Percentiles rank a stretch among this genome's conserved stretches.
Evolutionary conservation across 2,888 invertebrate species (phyloP).

Genomic region (Eurytoma adleriae): DNA sequence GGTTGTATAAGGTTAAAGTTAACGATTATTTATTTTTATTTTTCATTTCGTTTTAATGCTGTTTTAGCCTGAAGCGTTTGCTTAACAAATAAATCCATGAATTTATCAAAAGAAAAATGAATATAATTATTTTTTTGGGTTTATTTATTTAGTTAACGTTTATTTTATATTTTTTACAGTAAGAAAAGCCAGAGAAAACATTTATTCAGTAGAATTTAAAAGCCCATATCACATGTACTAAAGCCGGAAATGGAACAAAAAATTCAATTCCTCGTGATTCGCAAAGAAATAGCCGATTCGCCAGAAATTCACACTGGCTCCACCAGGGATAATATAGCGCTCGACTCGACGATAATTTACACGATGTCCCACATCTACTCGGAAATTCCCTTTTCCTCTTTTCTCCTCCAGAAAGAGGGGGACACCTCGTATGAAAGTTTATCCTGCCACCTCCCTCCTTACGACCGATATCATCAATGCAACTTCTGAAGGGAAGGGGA

Average conservation of each 20-base stretch:
- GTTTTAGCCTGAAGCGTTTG: too few relatives aligned
- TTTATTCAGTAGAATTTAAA: background rate
- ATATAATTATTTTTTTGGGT: too few relatives aligned
- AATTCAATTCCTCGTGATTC: constrained; percentile 30
- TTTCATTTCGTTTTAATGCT: too few relatives aligned
- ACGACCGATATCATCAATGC: constrained; percentile 25
- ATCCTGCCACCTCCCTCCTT: background rate
- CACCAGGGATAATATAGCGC: constrained; percentile 18
- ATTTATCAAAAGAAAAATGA: too few relatives aligned
- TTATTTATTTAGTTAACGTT: too few relatives aligned
- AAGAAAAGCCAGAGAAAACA: background rate
- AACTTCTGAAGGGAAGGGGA: background rate
- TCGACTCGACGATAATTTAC: constrained; percentile 33
- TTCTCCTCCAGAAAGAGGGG: background rate
- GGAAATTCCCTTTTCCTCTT: constrained; percentile 23
- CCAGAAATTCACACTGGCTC: constrained; percentile 9
- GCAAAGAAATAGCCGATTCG: constrained; percentile 34
- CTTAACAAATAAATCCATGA: too few relatives aligned
- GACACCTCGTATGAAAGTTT: constrained; percentile 26
- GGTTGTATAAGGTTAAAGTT: too few relatives aligned
- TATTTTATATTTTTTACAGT: too few relatives aligned
- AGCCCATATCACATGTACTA: background rate
- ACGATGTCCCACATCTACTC: constrained; percentile 33
- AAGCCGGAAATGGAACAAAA: constrained; percentile 1
- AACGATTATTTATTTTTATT: too few relatives aligned